Conservation (phyloP, 2,797 vertebrate genomes). For the Eulemur mongoz region DNA sequence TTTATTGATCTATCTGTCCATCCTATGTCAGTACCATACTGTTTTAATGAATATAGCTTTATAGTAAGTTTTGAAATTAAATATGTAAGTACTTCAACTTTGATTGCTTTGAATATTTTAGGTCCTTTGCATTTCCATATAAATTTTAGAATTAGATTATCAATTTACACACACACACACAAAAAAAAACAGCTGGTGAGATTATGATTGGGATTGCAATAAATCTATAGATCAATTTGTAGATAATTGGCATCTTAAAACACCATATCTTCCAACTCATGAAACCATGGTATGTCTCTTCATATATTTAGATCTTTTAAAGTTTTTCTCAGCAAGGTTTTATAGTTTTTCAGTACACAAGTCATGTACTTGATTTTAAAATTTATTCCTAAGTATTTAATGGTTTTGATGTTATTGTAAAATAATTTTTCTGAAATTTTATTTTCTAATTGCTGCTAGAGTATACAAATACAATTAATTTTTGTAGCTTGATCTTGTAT, state of each 20-base stretch:
- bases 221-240: neutral
- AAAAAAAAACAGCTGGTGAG: neutral
- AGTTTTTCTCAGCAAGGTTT: neutral
- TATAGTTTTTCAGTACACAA: neutral
- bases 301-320: neutral
- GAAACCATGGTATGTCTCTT: neutral
- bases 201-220: neutral
- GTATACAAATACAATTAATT: neutral
- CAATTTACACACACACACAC: neutral
- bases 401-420: neutral
- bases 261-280: neutral
- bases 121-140: neutral
- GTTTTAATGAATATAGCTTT: neutral
- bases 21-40: neutral
- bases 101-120: neutral
- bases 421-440: neutral
- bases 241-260: neutral
- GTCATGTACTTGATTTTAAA: neutral
- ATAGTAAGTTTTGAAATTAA: neutral
- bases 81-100: neutral
- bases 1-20: neutral
- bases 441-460: neutral
- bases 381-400: neutral
- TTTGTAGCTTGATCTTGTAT: neutral
- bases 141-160: constrained; percentile 5